These are phyloP conservation scores for Oxystoma pomonae DNA, from an alignment of 2,888 invertebrate genomes.

Conservation along the genomic window DNA sequence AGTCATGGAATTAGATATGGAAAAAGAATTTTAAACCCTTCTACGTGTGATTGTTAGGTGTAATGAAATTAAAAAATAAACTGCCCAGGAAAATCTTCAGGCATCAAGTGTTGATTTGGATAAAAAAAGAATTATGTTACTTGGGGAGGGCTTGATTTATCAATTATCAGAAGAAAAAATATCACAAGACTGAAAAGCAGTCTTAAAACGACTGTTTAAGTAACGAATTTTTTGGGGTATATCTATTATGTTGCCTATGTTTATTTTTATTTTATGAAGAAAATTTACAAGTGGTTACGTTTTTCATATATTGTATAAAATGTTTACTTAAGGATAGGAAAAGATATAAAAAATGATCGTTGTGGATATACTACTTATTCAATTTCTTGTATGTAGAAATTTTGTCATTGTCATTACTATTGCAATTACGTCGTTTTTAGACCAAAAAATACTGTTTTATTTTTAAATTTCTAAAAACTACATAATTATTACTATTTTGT, in stretches of 20 bases:
- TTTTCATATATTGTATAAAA: slow-evolving; percentile 29
- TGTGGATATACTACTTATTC: background rate
- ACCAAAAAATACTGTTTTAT: too few relatives aligned
- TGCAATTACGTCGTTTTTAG: background rate
- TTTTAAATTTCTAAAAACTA: too few relatives aligned
- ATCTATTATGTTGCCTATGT: slow-evolving; percentile 2
- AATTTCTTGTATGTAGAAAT: background rate
- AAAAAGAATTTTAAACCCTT: slow-evolving; percentile 20
- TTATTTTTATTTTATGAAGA: slow-evolving; percentile 21
- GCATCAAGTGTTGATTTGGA: background rate
- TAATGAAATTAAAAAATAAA: slow-evolving; percentile 24
- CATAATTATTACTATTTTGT: too few relatives aligned
- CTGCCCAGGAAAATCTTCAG: background rate
- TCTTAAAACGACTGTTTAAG: slow-evolving; percentile 31
- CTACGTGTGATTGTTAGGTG: slow-evolving; percentile 42
- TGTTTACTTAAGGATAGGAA: slow-evolving; percentile 21
- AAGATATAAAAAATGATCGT: slow-evolving; percentile 20
- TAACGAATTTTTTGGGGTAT: slow-evolving; percentile 16
- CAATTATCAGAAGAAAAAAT: background rate
- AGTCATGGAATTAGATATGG: slow-evolving; percentile 16
- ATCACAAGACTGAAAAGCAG: slow-evolving; percentile 30
- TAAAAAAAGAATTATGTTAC: background rate
- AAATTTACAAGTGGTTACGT: slow-evolving; percentile 26
- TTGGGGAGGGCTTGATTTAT: background rate
- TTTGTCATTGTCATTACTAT: background rate